These are phyloP conservation scores for Margarornis squamiger DNA, from an alignment of 2,797 vertebrate genomes.

Conservation along the genomic window DNA sequence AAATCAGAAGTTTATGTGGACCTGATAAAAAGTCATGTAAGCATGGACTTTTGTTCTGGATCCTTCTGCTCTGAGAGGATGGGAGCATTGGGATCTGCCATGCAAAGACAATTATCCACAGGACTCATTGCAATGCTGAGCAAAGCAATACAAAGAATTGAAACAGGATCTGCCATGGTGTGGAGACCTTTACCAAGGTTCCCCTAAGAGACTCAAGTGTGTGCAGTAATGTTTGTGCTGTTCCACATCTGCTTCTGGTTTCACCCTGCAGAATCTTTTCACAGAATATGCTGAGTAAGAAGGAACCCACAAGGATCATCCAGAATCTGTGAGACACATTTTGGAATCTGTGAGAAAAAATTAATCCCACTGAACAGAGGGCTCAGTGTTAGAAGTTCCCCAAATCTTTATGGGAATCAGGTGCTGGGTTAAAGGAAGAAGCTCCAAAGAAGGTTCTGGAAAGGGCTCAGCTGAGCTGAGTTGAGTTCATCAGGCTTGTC, in stretches of 20 bases:
- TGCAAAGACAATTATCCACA: background rate
- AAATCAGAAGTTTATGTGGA: background rate
- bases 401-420: fast-evolving
- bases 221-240: background rate
- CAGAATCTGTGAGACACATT: background rate
- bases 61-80: background rate
- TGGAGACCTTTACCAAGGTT: background rate
- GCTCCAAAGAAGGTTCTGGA: fast-evolving
- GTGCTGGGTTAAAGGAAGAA: background rate
- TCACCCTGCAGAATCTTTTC: background rate
- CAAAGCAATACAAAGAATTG: background rate
- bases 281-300: background rate
- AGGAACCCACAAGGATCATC: background rate
- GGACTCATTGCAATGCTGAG: background rate
- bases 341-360: background rate
- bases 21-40: background rate
- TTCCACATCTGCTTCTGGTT: background rate
- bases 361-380: background rate
- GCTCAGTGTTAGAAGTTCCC: background rate
- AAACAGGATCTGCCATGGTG: background rate
- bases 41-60: background rate
- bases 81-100: background rate
- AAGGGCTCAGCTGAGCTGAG: background rate
- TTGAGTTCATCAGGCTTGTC: background rate
- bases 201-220: background rate